Evolutionary conservation across 2,888 invertebrate species (phyloP), one percentile per base, ranked within the genome.

Genomic region (Folsomia candida): DNA sequence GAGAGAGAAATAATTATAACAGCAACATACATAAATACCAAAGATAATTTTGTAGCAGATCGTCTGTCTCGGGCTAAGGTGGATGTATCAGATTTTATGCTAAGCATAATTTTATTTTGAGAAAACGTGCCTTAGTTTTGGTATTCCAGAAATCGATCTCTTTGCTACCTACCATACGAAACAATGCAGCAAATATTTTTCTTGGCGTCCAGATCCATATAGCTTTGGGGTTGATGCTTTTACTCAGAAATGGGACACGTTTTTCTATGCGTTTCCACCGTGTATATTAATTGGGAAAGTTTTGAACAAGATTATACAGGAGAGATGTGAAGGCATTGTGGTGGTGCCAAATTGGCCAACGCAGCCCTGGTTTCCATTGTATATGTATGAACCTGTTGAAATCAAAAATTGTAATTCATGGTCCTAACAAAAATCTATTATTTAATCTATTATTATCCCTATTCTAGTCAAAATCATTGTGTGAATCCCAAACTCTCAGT

Each of bases 261-360:
- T 60, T 4, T 67, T 67, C n/a, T 76, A 76, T 65, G 69, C 69
- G 2, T 76, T 76, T 61, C 73, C 75, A 1, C 69, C 69, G 4
- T 69, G 62, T 28, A 24, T 1, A 37, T 24, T 69, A 4, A 18
- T 69, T 18, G 2, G 2, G 1, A 11, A 62, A 29, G 37, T 29
- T 2, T 24, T 69, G 1, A 51, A 57, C 4, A 69, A 69, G 25
- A 62, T 69, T 57, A 3, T 28, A 1, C 25, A 20, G 1, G 63
- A 69, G 11, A 22, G 37, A 18, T 22, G 6, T 1, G 9, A 20
- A 18, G 69, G 63, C 4, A 57, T 69, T 18, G n/a, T 69, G 14
- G 64, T 69, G 3, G 69, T 22, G 1, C 69, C 69, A 2, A 4
- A 54, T 18, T 69, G 69, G 69, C 4, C 22, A 2, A 6, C 63